A percentile compares a stretch with the other conserved stretches of the same genome.
Conservation (phyloP, 2,797 vertebrate genomes). For the Pelobates cultripes region DNA sequence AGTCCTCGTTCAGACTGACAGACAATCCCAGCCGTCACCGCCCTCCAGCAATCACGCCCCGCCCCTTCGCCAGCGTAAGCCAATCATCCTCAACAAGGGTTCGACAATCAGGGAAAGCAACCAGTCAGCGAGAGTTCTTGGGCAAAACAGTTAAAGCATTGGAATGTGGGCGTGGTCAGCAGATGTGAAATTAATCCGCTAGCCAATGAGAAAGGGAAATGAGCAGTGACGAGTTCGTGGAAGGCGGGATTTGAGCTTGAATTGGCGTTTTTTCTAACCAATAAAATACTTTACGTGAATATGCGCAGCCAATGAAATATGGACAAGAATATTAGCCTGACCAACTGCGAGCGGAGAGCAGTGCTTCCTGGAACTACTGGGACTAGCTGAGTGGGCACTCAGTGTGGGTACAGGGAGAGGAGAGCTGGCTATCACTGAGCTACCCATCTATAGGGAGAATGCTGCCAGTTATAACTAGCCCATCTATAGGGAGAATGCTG, state of each 20-base stretch:
- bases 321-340: constrained; percentile 48
- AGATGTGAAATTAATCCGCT: not conserved
- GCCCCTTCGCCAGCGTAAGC: not conserved
- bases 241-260: not conserved
- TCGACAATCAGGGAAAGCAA: too few species aligned
- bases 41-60: constrained; percentile 8
- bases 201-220: not conserved
- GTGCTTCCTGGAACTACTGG: too few species aligned
- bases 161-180: constrained; percentile 35
- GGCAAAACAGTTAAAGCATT: not conserved
- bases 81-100: constrained; percentile 12
- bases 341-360: not conserved
- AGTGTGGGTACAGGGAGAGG: not conserved
- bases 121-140: too few species aligned
- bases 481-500: too few species aligned
- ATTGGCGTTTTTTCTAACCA: not conserved
- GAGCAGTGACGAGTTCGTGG: not conserved
- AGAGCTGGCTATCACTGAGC: not conserved
- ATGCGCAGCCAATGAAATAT: constrained; percentile 47
- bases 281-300: not conserved
- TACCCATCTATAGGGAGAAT: too few species aligned
- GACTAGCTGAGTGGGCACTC: too few species aligned
- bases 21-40: not conserved
- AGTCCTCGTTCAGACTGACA: constrained; percentile 40
- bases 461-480: too few species aligned